Conservation (phyloP, 2,888 invertebrate species). For the Stenchaetothrips biformis region DNA sequence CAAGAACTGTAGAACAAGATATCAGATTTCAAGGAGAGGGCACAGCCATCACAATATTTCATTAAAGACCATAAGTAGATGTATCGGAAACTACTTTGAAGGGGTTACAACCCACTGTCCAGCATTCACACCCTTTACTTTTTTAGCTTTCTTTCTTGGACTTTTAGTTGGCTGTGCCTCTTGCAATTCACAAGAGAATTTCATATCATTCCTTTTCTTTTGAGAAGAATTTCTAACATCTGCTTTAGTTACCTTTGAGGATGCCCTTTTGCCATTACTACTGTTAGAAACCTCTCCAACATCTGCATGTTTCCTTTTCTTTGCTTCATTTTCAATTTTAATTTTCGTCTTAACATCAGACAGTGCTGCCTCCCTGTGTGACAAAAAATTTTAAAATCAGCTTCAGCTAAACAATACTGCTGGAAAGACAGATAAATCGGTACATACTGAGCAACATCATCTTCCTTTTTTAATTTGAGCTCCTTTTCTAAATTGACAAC, state of each 20-base stretch:
- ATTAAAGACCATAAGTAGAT: background rate
- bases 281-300: background rate
- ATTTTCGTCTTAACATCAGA: background rate
- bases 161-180: background rate
- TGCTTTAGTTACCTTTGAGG: background rate
- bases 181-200: no score
- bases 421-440: background rate
- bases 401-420: background rate
- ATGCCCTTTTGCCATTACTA: background rate
- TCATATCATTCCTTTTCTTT: background rate
- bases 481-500: background rate
- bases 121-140: background rate
- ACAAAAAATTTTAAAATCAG: background rate
- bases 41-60: background rate
- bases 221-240: background rate
- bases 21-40: no score
- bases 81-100: background rate
- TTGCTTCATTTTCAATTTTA: background rate
- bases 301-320: background rate
- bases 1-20: no score
- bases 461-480: background rate
- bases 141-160: background rate
- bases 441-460: background rate
- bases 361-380: background rate
- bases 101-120: background rate